These are phyloP conservation scores for Megaustenia siamemsis DNA, from an alignment of 2,888 invertebrate genomes.

Conservation along the genomic window DNA sequence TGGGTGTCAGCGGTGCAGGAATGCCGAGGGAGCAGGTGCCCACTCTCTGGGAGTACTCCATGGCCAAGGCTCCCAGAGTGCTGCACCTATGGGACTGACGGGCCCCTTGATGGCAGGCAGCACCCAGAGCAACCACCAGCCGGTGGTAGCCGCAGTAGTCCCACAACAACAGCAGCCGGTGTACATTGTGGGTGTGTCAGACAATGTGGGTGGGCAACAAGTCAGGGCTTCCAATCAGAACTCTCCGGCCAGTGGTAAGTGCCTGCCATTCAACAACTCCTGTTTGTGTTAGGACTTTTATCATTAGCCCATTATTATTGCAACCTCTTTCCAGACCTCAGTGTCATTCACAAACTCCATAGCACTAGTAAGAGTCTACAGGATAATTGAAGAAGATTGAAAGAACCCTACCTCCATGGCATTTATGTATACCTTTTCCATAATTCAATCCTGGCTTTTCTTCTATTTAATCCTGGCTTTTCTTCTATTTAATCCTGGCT, in stretches of 20 bases:
- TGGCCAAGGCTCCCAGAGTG: conserved; percentile 24
- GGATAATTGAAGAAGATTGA: too few relatives aligned
- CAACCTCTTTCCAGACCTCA: too few relatives aligned
- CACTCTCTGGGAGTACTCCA: conserved; percentile 22
- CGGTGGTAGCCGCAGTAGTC: not conserved
- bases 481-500: too few relatives aligned
- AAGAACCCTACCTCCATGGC: too few relatives aligned
- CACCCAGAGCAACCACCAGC: conserved; percentile 33
- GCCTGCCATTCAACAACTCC: too few relatives aligned
- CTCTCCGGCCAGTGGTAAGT: conserved; percentile 19
- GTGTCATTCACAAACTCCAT: too few relatives aligned
- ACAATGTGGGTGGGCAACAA: conserved; percentile 30
- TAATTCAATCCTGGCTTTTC: too few relatives aligned
- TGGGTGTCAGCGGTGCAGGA: conserved; percentile 13
- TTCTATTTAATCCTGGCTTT: too few relatives aligned
- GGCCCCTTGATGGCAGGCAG: conserved; percentile 33
- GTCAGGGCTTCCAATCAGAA: conserved; percentile 15
- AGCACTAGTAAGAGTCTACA: too few relatives aligned
- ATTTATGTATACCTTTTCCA: too few relatives aligned
- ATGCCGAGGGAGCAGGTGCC: conserved; percentile 23
- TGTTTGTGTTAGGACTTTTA: too few relatives aligned
- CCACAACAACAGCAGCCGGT: conserved; percentile 17
- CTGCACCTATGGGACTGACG: conserved; percentile 4
- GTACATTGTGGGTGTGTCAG: conserved; percentile 4
- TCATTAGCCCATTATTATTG: too few relatives aligned